Evolutionary conservation across 2,888 invertebrate genomes (phyloP), one percentile per base, ranked within the genome.

Genomic region (Cheilosia impressa): DNA sequence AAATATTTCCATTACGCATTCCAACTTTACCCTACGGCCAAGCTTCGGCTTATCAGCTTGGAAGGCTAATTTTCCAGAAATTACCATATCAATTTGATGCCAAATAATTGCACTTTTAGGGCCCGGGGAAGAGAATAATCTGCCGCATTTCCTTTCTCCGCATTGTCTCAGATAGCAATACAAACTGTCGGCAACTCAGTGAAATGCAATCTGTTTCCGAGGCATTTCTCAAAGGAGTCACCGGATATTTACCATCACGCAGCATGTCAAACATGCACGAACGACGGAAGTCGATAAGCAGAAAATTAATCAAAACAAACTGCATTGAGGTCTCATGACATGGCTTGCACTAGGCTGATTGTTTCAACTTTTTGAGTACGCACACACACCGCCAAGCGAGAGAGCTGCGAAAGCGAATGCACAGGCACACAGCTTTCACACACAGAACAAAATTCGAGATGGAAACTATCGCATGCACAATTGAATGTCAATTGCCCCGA

Each of bases 281-380:
- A 84, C 84, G 84, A 80, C 85, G 85, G 85, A 85, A 85, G 85
- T 85, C 85, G 85, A 85, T 81, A 85, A 85, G 85, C 85, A 81
- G 85, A 85, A 85, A 85, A 85, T 85, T 85, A 85, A 85, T 85
- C 85, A 85, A 81, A 85, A 85, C 85, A 85, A 81, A 85, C 85
- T 85, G 84, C 80, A 84, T 66, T 55, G 79, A 79, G 75, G 79
- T 75, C 83, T 80, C 68, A 68, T 69, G 62, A 58, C 68, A 68
- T 69, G 62, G 45, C 17, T 68, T 43, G 68, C 17, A 55, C 52
- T 65, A 71, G 53, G 63, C 63, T 73, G 83, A 83, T 78, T 78
- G 83, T 78, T 78, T 62, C 83, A 63, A 55, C 66, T 77, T 65
- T 72, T 52, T 53, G 43, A 57, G 52, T 52, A 50, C 1, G 2